Conservation (phyloP, 2,888 invertebrate genomes). For the Lasioglossum lativentre region DNA sequence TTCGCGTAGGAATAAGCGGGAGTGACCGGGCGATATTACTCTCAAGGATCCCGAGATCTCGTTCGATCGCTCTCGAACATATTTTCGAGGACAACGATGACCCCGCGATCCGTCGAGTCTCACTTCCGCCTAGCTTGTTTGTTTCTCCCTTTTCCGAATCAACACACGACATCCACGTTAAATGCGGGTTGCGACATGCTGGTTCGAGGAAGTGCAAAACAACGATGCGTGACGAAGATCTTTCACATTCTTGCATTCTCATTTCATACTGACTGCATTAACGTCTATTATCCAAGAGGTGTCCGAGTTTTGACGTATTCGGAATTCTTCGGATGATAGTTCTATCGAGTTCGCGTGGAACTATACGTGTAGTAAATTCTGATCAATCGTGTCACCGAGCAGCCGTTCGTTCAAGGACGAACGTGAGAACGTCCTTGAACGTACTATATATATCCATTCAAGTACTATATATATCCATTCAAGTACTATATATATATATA, state of each 20-base stretch:
- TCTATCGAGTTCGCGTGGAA: background rate
- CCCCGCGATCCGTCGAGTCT: background rate
- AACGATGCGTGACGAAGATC: conserved; percentile 62
- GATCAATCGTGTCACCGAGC: background rate
- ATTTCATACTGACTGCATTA: conserved; percentile 43
- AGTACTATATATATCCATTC: too few relatives aligned
- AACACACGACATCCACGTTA: conserved; percentile 49
- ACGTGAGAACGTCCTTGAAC: too few relatives aligned
- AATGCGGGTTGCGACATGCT: conserved; percentile 64
- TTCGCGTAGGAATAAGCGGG: conserved; percentile 13
- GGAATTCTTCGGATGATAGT: background rate
- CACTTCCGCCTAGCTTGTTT: conserved; percentile 15
- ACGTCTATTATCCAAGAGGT: conserved; percentile 18
- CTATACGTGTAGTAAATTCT: too few relatives aligned
- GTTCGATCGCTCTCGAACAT: conserved; percentile 11
- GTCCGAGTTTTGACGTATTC: conserved; percentile 15
- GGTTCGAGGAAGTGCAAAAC: conserved; percentile 63
- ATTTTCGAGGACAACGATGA: background rate
- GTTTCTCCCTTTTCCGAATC: conserved; percentile 25
- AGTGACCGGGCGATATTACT: background rate
- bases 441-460: too few relatives aligned
- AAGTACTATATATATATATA: too few relatives aligned
- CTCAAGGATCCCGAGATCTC: background rate
- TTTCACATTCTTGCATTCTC: conserved; percentile 67
- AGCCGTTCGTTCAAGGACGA: background rate